Evolutionary conservation across 2,797 vertebrate species (phyloP).

Genomic region (Liparis tanakae): DNA sequence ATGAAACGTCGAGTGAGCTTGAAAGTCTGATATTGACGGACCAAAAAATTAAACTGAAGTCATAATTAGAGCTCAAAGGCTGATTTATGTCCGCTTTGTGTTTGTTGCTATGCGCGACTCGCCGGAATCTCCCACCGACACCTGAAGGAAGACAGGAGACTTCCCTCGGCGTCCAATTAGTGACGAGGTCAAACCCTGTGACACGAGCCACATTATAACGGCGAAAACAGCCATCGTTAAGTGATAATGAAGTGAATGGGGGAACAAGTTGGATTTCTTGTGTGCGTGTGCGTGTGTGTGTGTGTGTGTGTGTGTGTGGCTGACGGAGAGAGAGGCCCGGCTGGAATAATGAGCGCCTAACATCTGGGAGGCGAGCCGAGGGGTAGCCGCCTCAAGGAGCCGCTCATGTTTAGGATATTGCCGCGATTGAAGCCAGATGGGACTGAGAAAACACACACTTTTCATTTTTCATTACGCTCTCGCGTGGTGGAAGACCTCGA

Average conservation of each 20-base stretch:
- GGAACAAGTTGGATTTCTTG: conserved; percentile 38
- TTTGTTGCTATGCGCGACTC: background rate
- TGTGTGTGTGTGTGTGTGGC: conserved; percentile 22
- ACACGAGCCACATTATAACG: conserved; percentile 1
- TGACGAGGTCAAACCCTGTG: background rate
- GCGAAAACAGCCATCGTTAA: conserved; percentile 19
- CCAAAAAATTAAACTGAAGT: background rate
- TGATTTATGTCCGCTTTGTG: background rate
- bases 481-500: conserved; percentile 54
- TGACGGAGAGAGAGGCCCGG: conserved; percentile 67
- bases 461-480: conserved; percentile 75
- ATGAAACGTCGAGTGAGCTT: background rate
- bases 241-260: conserved; percentile 14
- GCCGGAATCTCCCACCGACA: background rate
- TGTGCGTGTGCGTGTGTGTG: conserved; percentile 10
- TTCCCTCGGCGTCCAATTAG: background rate
- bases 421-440: conserved; percentile 74
- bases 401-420: conserved; percentile 76
- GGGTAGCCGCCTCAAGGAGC: conserved; percentile 67
- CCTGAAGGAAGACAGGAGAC: background rate
- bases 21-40: background rate
- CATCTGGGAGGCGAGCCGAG: conserved; percentile 62
- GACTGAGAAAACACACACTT: conserved; percentile 68
- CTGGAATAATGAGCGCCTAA: conserved; percentile 73
- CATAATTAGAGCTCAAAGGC: background rate